Evolutionary conservation across 2,888 invertebrate genomes (phyloP).

Genomic region (Tetheella fluctuosa): DNA sequence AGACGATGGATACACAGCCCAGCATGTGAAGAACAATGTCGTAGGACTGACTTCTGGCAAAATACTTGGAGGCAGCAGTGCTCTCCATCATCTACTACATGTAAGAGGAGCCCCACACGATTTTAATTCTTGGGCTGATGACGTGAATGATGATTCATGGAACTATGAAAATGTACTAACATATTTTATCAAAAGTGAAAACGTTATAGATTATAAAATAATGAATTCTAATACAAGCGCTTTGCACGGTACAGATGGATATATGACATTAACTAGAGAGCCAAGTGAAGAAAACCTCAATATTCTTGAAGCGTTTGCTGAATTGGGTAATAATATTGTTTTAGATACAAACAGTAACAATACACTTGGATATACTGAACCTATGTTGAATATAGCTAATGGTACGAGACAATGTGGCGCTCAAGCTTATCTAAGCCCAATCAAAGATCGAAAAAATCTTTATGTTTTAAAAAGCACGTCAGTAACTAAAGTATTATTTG

Average conservation of each 20-base stretch:
- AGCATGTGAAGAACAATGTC: slow-evolving; percentile 3
- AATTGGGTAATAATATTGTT: slow-evolving; percentile 57
- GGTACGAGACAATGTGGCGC: slow-evolving; percentile 89
- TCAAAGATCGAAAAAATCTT: slow-evolving; percentile 40
- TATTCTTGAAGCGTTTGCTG: slow-evolving; percentile 51
- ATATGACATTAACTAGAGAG: slow-evolving; percentile 29
- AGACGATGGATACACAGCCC: slow-evolving; percentile 11
- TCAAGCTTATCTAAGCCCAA: slow-evolving; percentile 86
- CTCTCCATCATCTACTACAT: neutral
- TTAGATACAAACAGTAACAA: slow-evolving; percentile 42
- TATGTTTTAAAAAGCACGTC: slow-evolving; percentile 61
- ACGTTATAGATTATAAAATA: slow-evolving; percentile 23
- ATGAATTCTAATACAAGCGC: slow-evolving; percentile 24
- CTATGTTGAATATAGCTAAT: slow-evolving; percentile 78
- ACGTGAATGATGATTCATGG: slow-evolving; percentile 34
- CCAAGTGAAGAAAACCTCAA: slow-evolving; percentile 17
- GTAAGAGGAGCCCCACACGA: slow-evolving; percentile 27
- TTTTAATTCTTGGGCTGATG: slow-evolving; percentile 38
- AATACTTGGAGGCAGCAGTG: slow-evolving; percentile 23
- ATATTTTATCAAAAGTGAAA: slow-evolving; percentile 48
- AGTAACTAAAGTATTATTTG: slow-evolving; percentile 71
- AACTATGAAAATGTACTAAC: slow-evolving; percentile 34
- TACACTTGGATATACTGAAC: slow-evolving; percentile 35
- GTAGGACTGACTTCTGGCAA: slow-evolving; percentile 14
- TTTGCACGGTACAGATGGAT: slow-evolving; percentile 34